A percentile compares a stretch with the other conserved stretches of the same genome.
Evolutionary conservation across 2,888 invertebrate genomes (phyloP).

Genomic region (Diachrysia chrysitis): DNA sequence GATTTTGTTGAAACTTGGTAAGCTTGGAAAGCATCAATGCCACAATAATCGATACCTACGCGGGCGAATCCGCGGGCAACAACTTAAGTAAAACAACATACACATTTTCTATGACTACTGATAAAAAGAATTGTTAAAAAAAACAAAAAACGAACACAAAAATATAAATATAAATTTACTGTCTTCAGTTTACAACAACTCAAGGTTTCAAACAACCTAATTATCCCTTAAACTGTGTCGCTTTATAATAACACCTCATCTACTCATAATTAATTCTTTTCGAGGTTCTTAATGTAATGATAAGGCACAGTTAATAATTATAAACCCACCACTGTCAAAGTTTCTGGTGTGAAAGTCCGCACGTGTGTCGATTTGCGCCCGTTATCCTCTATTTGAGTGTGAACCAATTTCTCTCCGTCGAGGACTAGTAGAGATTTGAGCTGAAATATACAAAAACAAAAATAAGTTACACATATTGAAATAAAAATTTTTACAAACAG

Average conservation of each 20-base stretch:
- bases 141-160: too few species aligned
- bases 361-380: conserved; percentile 74
- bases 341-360: conserved; percentile 70
- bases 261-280: conserved; percentile 14
- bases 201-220: neutral
- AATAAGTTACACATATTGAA: too few species aligned
- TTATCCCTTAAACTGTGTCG: neutral
- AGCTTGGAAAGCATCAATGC: too few species aligned
- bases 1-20: too few species aligned
- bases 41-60: too few species aligned
- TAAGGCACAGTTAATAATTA: neutral
- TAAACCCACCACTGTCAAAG: conserved; percentile 70
- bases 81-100: neutral
- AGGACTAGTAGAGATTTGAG: conserved; percentile 65
- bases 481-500: too few species aligned
- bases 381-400: conserved; percentile 72
- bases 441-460: conserved; percentile 60
- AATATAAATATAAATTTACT: neutral
- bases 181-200: neutral
- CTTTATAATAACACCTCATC: neutral
- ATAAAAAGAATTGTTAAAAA: too few species aligned
- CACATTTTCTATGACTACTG: neutral
- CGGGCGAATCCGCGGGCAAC: too few species aligned
- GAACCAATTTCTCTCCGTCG: conserved; percentile 70
- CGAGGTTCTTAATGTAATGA: conserved; percentile 11